phyloP scores from a whole-genome alignment of 2,888 invertebrate genomes.

The Meloe dianella region DNA sequence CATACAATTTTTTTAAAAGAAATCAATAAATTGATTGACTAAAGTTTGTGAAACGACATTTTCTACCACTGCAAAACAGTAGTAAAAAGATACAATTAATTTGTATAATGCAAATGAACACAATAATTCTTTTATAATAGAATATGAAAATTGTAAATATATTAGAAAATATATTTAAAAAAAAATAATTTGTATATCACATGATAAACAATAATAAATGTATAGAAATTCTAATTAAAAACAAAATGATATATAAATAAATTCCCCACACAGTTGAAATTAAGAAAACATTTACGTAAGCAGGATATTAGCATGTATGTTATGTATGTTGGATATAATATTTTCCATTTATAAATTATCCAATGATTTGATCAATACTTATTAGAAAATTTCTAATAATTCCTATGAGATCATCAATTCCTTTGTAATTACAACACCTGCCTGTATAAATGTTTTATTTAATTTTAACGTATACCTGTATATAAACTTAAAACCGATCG shows the following conservation, averaged over 20 bases:
- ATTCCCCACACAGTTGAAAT: neutral
- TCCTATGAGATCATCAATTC: constrained; percentile 2
- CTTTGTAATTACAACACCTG: neutral
- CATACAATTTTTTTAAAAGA: neutral
- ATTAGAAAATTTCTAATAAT: neutral
- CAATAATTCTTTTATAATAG: neutral
- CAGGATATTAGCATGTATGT: neutral
- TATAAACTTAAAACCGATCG: constrained; percentile 92
- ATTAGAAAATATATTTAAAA: constrained; percentile 3
- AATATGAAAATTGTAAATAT: no score
- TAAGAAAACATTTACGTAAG: constrained; percentile 1
- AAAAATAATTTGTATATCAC: neutral
- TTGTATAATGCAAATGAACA: neutral
- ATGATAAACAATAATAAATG: constrained; percentile 10
- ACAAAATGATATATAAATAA: neutral
- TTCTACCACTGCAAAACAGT: neutral
- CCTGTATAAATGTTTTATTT: constrained; percentile 12
- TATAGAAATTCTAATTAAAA: constrained; percentile 3
- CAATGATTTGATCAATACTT: neutral
- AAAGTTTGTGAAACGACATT: neutral
- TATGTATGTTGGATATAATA: no score
- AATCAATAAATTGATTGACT: neutral
- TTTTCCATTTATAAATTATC: neutral
- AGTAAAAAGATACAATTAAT: neutral
- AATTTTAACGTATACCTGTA: constrained; percentile 78